phyloP scores from a whole-genome alignment of 2,113 vertebrate species.

The Ranitomeya variabilis region DNA sequence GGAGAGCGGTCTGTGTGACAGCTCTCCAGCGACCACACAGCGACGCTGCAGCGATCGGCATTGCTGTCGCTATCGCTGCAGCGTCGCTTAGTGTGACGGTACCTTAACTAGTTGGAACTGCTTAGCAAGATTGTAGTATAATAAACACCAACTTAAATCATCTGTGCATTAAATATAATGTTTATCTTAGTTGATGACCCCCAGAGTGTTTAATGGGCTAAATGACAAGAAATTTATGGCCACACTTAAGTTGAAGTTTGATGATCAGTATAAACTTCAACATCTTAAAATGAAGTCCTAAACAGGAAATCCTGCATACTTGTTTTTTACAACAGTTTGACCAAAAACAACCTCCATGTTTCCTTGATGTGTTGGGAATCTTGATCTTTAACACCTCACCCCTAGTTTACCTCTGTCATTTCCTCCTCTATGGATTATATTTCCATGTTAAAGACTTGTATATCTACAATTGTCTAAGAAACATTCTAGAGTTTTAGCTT shows the following conservation, averaged over 20 bases:
- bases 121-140: not conserved
- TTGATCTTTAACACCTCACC: conserved; percentile 63
- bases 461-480: conserved; percentile 73
- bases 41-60: too few species aligned
- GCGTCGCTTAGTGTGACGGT: too few species aligned
- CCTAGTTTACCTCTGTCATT: conserved; percentile 65
- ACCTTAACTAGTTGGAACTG: not conserved
- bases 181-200: not conserved
- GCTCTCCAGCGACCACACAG: too few species aligned
- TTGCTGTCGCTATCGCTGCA: too few species aligned
- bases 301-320: conserved; percentile 58
- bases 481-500: conserved; percentile 68
- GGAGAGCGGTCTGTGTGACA: too few species aligned
- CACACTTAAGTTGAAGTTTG: conserved; percentile 41
- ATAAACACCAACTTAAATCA: not conserved
- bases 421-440: conserved; percentile 70
- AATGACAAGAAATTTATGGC: conserved; percentile 17
- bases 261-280: conserved; percentile 26
- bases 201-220: not conserved
- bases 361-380: conserved; percentile 59
- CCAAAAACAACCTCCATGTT: conserved; percentile 44
- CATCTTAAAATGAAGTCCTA: conserved; percentile 42
- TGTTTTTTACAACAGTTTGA: conserved; percentile 54
- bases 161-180: conserved; percentile 5
- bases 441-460: conserved; percentile 72